Conservation (phyloP, 92 coral and sea anemone genomes). For the Chrysogorgia sp. region DNA sequence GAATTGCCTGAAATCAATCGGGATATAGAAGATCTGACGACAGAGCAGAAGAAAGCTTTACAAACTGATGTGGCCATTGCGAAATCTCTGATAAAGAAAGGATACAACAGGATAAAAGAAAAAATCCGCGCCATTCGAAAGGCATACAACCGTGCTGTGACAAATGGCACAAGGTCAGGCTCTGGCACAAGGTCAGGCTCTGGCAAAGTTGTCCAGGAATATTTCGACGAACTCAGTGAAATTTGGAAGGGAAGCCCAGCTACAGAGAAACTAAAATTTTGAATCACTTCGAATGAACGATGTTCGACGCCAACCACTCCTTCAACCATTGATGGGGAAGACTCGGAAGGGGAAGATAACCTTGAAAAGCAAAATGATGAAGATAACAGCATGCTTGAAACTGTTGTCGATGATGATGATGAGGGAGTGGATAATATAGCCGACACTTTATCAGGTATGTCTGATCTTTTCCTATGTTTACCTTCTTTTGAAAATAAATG, state of each 20-base stretch:
- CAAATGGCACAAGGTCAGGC: conserved; percentile 51
- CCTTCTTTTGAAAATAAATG: too few species aligned
- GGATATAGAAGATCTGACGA: conserved; percentile 27
- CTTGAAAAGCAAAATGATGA: too few species aligned
- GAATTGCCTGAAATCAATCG: conserved; percentile 14
- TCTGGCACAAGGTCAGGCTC: conserved; percentile 46
- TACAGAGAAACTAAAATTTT: conserved; percentile 20
- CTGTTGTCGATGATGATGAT: too few species aligned
- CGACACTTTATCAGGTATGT: too few species aligned
- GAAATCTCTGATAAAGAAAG: conserved; percentile 30
- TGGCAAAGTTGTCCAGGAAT: conserved; percentile 40
- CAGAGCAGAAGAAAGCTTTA: conserved; percentile 19
- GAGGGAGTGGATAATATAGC: too few species aligned
- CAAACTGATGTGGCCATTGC: conserved; percentile 13
- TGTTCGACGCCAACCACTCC: too few species aligned
- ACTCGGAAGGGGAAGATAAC: too few species aligned
- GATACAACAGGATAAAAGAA: conserved; percentile 39
- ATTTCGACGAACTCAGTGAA: conserved; percentile 29
- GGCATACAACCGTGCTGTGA: conserved; percentile 35
- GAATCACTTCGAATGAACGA: not conserved
- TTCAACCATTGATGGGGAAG: too few species aligned
- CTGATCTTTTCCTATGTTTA: too few species aligned
- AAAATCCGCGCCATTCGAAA: conserved; percentile 35
- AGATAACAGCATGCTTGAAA: too few species aligned
- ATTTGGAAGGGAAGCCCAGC: conserved; percentile 52